A percentile compares a stretch with the other conserved stretches of the same genome.
Conservation (phyloP, 2,797 vertebrate genomes). For the Oophaga sylvatica region DNA sequence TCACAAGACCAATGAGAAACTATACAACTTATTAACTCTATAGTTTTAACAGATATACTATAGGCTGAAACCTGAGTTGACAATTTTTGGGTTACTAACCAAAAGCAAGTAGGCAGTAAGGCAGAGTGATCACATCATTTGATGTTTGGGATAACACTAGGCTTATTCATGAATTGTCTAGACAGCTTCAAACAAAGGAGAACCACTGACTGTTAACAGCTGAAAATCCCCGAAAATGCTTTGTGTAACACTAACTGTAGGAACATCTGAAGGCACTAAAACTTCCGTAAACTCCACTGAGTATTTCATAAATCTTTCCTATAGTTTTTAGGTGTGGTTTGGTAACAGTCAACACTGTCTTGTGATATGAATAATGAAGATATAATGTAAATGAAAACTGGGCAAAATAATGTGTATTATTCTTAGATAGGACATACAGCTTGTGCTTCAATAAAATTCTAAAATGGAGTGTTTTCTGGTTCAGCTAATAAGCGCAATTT, state of each 20-base stretch:
- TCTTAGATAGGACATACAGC: too few relatives aligned
- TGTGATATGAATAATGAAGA: neutral
- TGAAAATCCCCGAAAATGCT: constrained; percentile 51
- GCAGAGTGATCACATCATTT: constrained; percentile 36
- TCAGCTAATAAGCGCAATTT: neutral
- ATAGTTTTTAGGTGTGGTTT: constrained; percentile 18
- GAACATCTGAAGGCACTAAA: constrained; percentile 50
- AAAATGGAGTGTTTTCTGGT: neutral
- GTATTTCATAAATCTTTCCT: constrained; percentile 1
- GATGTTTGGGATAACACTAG: constrained; percentile 50
- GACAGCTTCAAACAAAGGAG: constrained; percentile 58
- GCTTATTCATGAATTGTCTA: constrained; percentile 63
- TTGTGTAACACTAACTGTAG: constrained; percentile 18
- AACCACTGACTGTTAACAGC: constrained; percentile 55
- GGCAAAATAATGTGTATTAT: neutral
- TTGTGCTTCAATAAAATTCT: too few relatives aligned
- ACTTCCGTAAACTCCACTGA: constrained; percentile 26
- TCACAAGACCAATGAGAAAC: neutral
- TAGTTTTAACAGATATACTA: neutral
- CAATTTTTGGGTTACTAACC: neutral
- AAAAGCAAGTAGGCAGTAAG: constrained; percentile 4
- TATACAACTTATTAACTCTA: neutral
- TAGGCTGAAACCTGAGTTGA: neutral
- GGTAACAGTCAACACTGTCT: neutral
- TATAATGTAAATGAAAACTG: neutral